Conservation (phyloP, 2,797 vertebrate genomes). For the Gouania willdenowi region DNA sequence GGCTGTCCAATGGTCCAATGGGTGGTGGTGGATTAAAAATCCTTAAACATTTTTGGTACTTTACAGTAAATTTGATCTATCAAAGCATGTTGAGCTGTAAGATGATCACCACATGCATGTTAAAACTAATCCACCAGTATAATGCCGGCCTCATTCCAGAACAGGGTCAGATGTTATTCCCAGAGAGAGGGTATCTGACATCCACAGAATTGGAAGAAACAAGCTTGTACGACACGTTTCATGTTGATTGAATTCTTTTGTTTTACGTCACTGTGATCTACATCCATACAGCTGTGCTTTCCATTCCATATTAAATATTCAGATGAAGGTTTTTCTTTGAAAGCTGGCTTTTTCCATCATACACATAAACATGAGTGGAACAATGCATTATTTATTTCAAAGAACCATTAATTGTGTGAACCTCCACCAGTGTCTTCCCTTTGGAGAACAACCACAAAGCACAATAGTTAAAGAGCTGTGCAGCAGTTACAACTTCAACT, state of each 20-base stretch:
- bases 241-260: neutral
- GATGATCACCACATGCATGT: neutral
- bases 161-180: neutral
- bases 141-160: conserved; percentile 1
- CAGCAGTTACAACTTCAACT: conserved; percentile 7
- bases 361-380: neutral
- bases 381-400: neutral
- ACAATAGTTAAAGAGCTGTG: conserved; percentile 8
- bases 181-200: neutral
- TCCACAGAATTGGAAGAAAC: neutral
- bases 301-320: neutral
- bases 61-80: neutral
- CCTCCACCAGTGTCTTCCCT: neutral
- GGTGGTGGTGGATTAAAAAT: conserved; percentile 33
- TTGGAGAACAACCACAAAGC: neutral
- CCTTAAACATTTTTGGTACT: neutral
- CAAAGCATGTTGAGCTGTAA: neutral
- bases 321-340: neutral
- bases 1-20: conserved; percentile 22
- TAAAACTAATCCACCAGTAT: neutral
- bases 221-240: conserved; percentile 1
- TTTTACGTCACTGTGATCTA: conserved; percentile 8
- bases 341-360: neutral
- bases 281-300: neutral
- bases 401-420: neutral